Evolutionary conservation across 2,113 vertebrate species (phyloP), one percentile per base, ranked within the genome.

Genomic region (Malurus melanocephalus): DNA sequence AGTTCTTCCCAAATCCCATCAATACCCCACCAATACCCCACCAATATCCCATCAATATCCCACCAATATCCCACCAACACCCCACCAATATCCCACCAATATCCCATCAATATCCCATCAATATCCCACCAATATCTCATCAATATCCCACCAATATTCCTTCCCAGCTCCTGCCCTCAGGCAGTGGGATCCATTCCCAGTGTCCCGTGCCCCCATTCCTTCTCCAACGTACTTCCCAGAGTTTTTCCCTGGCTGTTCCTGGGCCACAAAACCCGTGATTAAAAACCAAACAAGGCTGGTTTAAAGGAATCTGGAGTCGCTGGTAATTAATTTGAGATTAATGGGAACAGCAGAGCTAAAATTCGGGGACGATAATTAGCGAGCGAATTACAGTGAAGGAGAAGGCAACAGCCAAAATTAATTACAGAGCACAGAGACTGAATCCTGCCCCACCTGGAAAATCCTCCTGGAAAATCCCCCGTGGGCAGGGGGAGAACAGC

Each of bases 261-360:
- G 21, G 77, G 38, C 56, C 76, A 74, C 68, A 64, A 92, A 93
- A 45, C 82, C 75, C 80, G 80, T 72, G 71, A 95, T 87, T 85
- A 93, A 85, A 67, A 66, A 55, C 23, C 69, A 77, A 86, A 89
- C 77, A 91, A 81, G 59, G 76, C 88, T 52, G 67, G 77, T 74
- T 88, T 95, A 95, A 91, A 94, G 80, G 71, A 94, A 74, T 35
- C 42, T 33, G 90, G 87, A 51, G 77, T 86, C 92, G 90, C 92
- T 87, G 92, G 85, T 94, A 95, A 96, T 96, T 96, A 94, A 95
- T 86, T 95, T 62, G 88, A 95, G 94, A 96, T 90, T 79, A 94
- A 96, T 88, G 78, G 57, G 76, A 80, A 81, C 88, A 74, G 82
- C 67, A 40, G 80, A 93, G 92, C 94, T 94, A 92, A 96, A 93